These are phyloP conservation scores for Potamilus streckersoni DNA, from an alignment of 1,140 invertebrate genomes.

Conservation along the genomic window DNA sequence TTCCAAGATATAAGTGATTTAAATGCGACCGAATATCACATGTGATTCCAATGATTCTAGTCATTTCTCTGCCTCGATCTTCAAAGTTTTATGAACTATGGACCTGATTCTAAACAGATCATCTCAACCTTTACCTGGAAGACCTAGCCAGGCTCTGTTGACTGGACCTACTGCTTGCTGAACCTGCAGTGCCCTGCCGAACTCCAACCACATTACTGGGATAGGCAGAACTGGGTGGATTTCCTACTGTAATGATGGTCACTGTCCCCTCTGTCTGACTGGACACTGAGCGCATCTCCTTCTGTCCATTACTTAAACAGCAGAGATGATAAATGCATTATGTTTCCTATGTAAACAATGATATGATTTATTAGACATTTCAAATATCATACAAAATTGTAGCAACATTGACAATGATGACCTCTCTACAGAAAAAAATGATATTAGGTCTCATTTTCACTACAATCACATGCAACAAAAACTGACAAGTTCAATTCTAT, in stretches of 20 bases:
- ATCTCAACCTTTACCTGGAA: slow-evolving; percentile 13
- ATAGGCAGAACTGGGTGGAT: slow-evolving; percentile 50
- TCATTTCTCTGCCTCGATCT: too few relatives aligned
- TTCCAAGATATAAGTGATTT: too few relatives aligned
- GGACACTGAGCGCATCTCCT: slow-evolving; percentile 56
- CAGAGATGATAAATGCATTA: not conserved
- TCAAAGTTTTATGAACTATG: too few relatives aligned
- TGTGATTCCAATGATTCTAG: too few relatives aligned
- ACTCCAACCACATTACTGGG: slow-evolving; percentile 54
- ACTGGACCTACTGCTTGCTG: slow-evolving; percentile 46
- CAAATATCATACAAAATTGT: not conserved
- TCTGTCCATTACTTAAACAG: slow-evolving; percentile 34
- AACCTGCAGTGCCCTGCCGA: slow-evolving; percentile 26
- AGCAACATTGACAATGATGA: not conserved
- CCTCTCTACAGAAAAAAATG: not conserved
- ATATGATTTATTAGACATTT: not conserved
- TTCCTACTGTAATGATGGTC: slow-evolving; percentile 64
- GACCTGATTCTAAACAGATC: not conserved
- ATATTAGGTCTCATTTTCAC: not conserved
- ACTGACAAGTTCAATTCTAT: not conserved
- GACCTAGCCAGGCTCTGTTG: slow-evolving; percentile 49
- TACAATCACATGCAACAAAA: not conserved
- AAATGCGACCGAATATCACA: too few relatives aligned
- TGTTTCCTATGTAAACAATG: not conserved
- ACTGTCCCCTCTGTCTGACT: slow-evolving; percentile 65